A percentile compares a stretch with the other conserved stretches of the same genome.
Conservation (phyloP, 2,888 invertebrate species). For the Heliconius hortense region DNA sequence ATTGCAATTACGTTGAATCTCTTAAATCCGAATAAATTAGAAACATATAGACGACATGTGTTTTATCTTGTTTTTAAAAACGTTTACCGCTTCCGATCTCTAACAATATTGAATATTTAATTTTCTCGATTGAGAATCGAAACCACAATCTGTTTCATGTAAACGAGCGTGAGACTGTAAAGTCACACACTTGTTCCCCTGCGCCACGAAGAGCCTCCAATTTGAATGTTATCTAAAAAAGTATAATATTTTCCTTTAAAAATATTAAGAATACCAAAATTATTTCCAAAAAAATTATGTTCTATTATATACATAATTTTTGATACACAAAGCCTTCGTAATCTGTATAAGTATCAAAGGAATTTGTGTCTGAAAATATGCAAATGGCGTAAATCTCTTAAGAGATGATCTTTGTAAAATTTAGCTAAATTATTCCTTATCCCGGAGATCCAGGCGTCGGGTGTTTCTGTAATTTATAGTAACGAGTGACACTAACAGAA, state of each 20-base stretch:
- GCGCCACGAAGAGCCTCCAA: not conserved
- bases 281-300: not conserved
- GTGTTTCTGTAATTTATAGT: not conserved
- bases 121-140: too few relatives aligned
- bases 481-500: not conserved
- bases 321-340: not conserved
- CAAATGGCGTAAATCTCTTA: slow-evolving; percentile 17
- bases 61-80: too few relatives aligned
- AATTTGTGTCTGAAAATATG: slow-evolving; percentile 21
- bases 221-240: too few relatives aligned
- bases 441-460: not conserved
- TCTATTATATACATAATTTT: not conserved
- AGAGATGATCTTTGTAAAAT: slow-evolving; percentile 17
- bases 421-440: slow-evolving; percentile 6
- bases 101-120: too few relatives aligned
- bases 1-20: too few relatives aligned
- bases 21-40: too few relatives aligned
- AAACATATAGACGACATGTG: too few relatives aligned
- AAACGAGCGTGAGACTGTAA: too few relatives aligned
- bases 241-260: too few relatives aligned
- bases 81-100: too few relatives aligned
- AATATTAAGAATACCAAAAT: too few relatives aligned
- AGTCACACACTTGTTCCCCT: not conserved
- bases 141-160: too few relatives aligned
- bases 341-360: slow-evolving; percentile 7